Evolutionary conservation across 2,113 vertebrate species (phyloP).

Genomic region (Balaeniceps rex): DNA sequence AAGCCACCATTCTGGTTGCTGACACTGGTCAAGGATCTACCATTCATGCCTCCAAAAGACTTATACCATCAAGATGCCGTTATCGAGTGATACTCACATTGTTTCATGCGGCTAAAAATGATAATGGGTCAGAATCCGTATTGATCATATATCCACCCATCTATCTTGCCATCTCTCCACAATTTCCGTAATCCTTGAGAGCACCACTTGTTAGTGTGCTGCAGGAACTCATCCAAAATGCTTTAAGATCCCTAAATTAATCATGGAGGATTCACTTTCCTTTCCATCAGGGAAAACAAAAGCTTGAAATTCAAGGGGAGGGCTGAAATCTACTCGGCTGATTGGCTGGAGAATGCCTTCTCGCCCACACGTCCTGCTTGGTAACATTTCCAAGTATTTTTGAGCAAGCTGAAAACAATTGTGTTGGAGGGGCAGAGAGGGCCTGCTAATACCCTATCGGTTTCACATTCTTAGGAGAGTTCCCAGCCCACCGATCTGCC

Average conservation of each 20-base stretch:
- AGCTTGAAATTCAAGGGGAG: constrained; percentile 59
- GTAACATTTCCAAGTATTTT: constrained; percentile 63
- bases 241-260: constrained; percentile 38
- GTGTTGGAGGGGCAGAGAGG: constrained; percentile 53
- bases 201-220: not conserved
- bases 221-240: constrained; percentile 38
- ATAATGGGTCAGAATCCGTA: not conserved
- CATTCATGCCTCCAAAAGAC: not conserved
- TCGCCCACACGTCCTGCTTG: not conserved
- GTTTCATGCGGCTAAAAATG: not conserved
- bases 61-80: not conserved
- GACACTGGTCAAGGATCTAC: not conserved
- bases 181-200: not conserved
- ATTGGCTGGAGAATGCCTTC: constrained; percentile 47
- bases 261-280: constrained; percentile 13
- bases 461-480: constrained; percentile 63
- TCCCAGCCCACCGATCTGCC: constrained; percentile 48
- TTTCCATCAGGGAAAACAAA: constrained; percentile 46
- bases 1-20: not conserved
- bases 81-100: not conserved
- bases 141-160: not conserved
- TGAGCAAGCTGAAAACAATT: constrained; percentile 62
- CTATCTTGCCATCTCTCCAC: not conserved
- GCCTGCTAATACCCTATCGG: constrained; percentile 58
- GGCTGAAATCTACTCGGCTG: constrained; percentile 21